phyloP scores from a whole-genome alignment of 2,797 vertebrate genomes.

The Notolepis coatsorum region DNA sequence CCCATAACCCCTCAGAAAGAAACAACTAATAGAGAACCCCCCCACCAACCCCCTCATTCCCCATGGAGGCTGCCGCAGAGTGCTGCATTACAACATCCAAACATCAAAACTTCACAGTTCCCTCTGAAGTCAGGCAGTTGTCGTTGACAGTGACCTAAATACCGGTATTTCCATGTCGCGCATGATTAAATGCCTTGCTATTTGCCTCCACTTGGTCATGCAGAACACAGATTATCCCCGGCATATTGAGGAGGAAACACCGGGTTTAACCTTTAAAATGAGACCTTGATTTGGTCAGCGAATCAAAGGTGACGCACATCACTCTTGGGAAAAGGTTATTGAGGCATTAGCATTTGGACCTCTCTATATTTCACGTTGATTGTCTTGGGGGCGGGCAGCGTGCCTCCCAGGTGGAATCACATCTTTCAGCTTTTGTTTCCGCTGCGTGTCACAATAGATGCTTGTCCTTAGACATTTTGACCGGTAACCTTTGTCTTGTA shows the following conservation, averaged over 20 bases:
- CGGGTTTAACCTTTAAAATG: constrained; percentile 74
- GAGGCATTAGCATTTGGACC: constrained; percentile 70
- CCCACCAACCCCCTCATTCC: constrained; percentile 27
- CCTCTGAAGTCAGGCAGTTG: constrained; percentile 67
- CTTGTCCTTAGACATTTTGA: neutral
- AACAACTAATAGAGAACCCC: constrained; percentile 46
- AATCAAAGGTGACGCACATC: constrained; percentile 65
- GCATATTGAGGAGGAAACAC: constrained; percentile 44
- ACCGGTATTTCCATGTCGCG: constrained; percentile 58
- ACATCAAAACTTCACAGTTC: constrained; percentile 63
- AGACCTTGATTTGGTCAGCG: constrained; percentile 43
- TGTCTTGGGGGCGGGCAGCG: constrained; percentile 48
- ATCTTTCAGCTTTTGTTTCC: neutral
- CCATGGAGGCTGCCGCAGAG: constrained; percentile 43
- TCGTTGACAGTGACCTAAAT: constrained; percentile 71
- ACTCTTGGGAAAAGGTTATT: constrained; percentile 74
- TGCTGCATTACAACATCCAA: constrained; percentile 61
- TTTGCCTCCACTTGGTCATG: constrained; percentile 33
- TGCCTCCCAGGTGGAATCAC: neutral
- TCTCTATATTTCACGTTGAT: constrained; percentile 55
- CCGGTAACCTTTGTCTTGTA: no score
- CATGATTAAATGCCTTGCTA: constrained; percentile 46
- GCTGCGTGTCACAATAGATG: no score
- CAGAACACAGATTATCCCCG: constrained; percentile 36
- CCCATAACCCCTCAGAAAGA: constrained; percentile 55